phyloP scores from a whole-genome alignment of 2,113 vertebrate species.

The Elephas maximus region DNA sequence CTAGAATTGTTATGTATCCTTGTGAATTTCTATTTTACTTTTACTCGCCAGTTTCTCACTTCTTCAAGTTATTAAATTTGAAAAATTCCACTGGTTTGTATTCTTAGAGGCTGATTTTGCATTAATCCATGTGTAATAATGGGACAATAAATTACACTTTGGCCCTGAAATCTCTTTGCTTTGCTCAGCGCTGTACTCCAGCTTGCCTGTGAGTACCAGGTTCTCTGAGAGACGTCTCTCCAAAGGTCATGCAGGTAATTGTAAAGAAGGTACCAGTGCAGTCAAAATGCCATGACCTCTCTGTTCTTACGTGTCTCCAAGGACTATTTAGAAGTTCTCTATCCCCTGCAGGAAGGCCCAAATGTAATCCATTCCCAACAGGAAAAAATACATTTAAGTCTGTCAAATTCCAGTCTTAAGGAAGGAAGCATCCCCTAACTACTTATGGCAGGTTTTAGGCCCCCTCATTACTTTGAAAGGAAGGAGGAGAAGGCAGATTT shows the following conservation, averaged over 20 bases:
- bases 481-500: neutral
- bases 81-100: neutral
- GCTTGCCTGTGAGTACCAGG: neutral
- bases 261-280: neutral
- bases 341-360: neutral
- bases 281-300: conserved; percentile 62
- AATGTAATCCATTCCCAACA: neutral
- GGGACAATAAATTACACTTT: neutral
- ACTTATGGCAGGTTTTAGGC: neutral
- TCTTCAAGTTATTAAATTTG: conserved; percentile 9
- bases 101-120: neutral
- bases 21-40: neutral
- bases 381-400: conserved; percentile 18
- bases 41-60: neutral
- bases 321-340: conserved; percentile 42
- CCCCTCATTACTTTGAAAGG: neutral
- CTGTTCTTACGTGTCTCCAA: neutral
- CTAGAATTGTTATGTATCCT: neutral
- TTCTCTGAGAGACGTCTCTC: neutral
- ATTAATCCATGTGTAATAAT: neutral
- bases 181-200: neutral
- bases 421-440: neutral
- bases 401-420: conserved; percentile 20
- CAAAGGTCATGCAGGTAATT: conserved; percentile 42
- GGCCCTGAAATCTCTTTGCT: neutral